Base-by-base conservation (phyloP, 1,140 invertebrate genomes). In the Nylanderia fulva region DNA sequence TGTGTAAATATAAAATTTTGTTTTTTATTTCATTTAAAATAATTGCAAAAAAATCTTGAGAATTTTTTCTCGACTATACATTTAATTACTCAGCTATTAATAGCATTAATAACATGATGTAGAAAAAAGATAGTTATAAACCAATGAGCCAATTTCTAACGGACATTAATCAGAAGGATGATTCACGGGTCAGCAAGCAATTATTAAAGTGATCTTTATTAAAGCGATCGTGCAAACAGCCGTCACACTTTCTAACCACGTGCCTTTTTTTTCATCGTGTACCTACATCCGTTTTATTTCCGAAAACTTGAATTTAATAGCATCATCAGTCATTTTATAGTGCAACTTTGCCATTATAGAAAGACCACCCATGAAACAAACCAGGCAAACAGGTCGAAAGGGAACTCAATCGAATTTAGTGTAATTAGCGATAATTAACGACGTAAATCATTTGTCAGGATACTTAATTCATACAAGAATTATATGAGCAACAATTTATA, bases 351-450 rank as follows among this genome's bases (percentile, higher is more conserved):
- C 21, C 54, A 7, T 36, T 42, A 15, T 45, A 45, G 13, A 39
- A 33, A 76, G 79, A 88, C 72, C 80, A 88, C 58, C 66, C 64
- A 29, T 48, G 42, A 87, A 48, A 18, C 15, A 48, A 48, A 87
- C 85, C 18, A 52, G 86, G 79, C 58, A 42, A 66, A 72, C 86
- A 39, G 77, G 86, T 84, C 69, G 85, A 87, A 87, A 84, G 79
- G 42, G 80, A 88, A 76, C 33, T 87, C 39, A 72, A 84, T 79
- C 21, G 4, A 21, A 66, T 64, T 11, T 18, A 52, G 48, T 29
- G 9, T n/a, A n/a, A n/a, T n/a, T n/a, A n/a, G n/a, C 13, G 56
- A 24, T 87, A 85, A 87, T 88, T 76, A 87, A 56, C n/a, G n/a
- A 24, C 0, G 11, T 13, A 29, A 18, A 8, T 29, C 75, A 5